Conservation (phyloP, 2,797 vertebrate species). For the Myiotriccus ornatus region DNA sequence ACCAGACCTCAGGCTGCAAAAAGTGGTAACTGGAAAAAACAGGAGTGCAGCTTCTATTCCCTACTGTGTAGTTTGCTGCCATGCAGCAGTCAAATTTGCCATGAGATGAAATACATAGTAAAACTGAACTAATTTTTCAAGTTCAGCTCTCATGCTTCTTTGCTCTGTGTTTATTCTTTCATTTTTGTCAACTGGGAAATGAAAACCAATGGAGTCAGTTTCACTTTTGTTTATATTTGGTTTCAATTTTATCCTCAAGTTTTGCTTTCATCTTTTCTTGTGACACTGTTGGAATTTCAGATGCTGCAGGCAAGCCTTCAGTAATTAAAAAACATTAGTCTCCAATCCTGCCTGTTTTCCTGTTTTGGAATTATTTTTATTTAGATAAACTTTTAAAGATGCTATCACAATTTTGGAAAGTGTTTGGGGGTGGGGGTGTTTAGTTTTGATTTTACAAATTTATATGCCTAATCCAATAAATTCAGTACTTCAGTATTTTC, state of each 20-base stretch:
- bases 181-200: slow-evolving; percentile 51
- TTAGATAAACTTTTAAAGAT: background rate
- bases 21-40: background rate
- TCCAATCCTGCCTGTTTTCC: background rate
- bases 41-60: background rate
- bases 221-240: slow-evolving; percentile 64
- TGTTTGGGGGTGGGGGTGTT: background rate
- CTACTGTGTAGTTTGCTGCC: background rate
- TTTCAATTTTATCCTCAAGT: slow-evolving; percentile 65
- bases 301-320: background rate
- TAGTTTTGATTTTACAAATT: background rate
- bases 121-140: background rate
- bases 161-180: slow-evolving; percentile 33
- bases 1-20: background rate
- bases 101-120: background rate
- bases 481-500: background rate
- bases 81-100: background rate
- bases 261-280: slow-evolving; percentile 57
- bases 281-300: background rate
- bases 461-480: background rate
- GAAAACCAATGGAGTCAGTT: slow-evolving; percentile 29
- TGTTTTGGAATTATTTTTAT: background rate
- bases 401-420: background rate
- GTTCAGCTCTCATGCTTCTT: background rate
- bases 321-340: background rate